Percentiles rank a stretch among this genome's conserved stretches.
Evolutionary conservation across 2,797 vertebrate species (phyloP).

Genomic region (Sebastes hubbsi): DNA sequence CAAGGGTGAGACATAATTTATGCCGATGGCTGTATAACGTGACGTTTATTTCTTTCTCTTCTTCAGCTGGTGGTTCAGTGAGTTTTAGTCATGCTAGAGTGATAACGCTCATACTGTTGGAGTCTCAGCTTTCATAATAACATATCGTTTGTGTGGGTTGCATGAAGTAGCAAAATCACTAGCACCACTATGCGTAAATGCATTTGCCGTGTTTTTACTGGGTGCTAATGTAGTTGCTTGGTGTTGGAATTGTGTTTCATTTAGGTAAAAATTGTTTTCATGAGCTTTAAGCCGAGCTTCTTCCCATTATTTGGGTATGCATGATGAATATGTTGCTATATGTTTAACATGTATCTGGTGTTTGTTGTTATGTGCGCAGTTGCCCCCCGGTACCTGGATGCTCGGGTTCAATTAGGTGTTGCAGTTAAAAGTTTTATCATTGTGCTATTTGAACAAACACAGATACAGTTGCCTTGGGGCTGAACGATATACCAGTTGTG

Average conservation of each 20-base stretch:
- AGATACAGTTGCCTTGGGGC: background rate
- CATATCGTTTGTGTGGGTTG: background rate
- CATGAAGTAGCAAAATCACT: background rate
- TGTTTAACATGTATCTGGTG: background rate
- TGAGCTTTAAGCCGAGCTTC: background rate
- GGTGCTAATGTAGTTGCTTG: background rate
- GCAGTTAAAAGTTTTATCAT: background rate
- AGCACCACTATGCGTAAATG: background rate
- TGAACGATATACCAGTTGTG: background rate
- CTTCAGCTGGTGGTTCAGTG: background rate
- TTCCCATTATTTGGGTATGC: background rate
- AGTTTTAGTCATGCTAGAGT: background rate
- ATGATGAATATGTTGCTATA: background rate
- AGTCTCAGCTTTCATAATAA: background rate
- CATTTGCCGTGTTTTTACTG: background rate
- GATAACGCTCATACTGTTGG: background rate
- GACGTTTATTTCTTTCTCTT: rapidly evolving
- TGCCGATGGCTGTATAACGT: background rate
- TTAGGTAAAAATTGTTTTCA: background rate
- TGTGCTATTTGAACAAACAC: background rate
- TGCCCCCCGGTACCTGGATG: background rate
- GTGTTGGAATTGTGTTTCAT: background rate
- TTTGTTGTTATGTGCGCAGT: background rate
- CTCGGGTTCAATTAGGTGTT: too few relatives aligned
- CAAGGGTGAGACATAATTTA: background rate